These are phyloP conservation scores for Ethmia dodecea DNA, from an alignment of 2,888 invertebrate genomes.

Conservation along the genomic window DNA sequence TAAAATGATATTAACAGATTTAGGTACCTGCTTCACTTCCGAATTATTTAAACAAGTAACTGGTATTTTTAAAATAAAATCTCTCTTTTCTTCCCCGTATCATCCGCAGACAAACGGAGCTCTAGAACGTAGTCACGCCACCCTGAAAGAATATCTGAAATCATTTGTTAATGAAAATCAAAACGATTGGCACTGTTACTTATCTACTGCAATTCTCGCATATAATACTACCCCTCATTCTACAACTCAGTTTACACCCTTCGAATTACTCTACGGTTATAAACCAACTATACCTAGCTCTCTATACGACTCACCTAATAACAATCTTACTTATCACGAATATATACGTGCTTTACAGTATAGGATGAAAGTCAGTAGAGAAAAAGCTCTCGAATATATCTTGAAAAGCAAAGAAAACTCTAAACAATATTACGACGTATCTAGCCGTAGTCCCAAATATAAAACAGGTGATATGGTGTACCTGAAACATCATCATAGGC, in stretches of 20 bases:
- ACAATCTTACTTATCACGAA: conserved; percentile 21
- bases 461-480: conserved; percentile 20
- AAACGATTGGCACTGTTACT: conserved; percentile 29
- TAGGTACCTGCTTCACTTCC: too few species aligned
- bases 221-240: conserved; percentile 31
- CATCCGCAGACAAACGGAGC: conserved; percentile 35
- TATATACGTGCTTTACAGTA: background rate
- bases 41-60: too few species aligned
- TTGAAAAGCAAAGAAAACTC: conserved; percentile 25
- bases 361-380: background rate
- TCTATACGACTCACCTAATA: conserved; percentile 25
- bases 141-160: conserved; percentile 35
- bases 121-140: conserved; percentile 30
- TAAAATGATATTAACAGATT: conserved; percentile 35
- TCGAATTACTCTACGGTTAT: conserved; percentile 31
- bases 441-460: conserved; percentile 11
- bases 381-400: conserved; percentile 23
- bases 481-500: conserved; percentile 19
- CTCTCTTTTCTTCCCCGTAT: conserved; percentile 17
- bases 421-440: conserved; percentile 24
- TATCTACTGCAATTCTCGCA: conserved; percentile 30
- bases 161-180: conserved; percentile 30
- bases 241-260: conserved; percentile 32
- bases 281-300: conserved; percentile 28
- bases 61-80: background rate